Evolutionary conservation across 2,888 invertebrate species (phyloP), one percentile per base, ranked within the genome.

Genomic region (Drosophila crucigera): DNA sequence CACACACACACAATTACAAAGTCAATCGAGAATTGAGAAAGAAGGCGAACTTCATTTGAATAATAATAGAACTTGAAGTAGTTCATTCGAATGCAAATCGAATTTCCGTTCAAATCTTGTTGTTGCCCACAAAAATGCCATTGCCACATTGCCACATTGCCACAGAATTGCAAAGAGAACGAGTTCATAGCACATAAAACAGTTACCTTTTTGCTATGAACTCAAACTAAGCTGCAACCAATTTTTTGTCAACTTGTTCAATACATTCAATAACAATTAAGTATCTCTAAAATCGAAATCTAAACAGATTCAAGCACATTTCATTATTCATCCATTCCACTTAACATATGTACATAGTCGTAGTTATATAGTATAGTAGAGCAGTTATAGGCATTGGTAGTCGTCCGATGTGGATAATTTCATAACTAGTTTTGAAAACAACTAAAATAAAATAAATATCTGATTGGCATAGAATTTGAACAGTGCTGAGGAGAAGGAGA

Each of bases 11-110:
- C 22, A 39, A 39, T n/a, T 22, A 59, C 33, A 31, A 16, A 31
- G 6, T 59, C 59, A 47, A 33, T 47, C 19, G 59, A 9, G 43
- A 22, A 31, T 58, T 4, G 25, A 59, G 58, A 22, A 47, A 47
- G 43, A 25, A 33, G 31, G 25, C 43, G 33, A 33, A 30, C 28
- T 50, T 16, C n/a, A 39, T 61, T 61, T 61, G 16, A 47, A 47
- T 47, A 53, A 54, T 39, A 31, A 41, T 30, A 6, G 16, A 47
- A 25, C 9, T 33, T 50, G 28, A 50, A 50, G 28, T 50, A 50
- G 28, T 31, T 39, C 39, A 56, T n/a, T 28, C 37, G 39, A 56
- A 28, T 56, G 56, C 37, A 25, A 28, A 56, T 19, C 6, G 25
- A 41, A 28, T n/a, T 56, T 41, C 39, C 47, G 47, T 25, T 47